Evolutionary conservation across 2,797 vertebrate genomes (phyloP), one percentile per base, ranked within the genome.

Genomic region (Centroberyx gerrardi): DNA sequence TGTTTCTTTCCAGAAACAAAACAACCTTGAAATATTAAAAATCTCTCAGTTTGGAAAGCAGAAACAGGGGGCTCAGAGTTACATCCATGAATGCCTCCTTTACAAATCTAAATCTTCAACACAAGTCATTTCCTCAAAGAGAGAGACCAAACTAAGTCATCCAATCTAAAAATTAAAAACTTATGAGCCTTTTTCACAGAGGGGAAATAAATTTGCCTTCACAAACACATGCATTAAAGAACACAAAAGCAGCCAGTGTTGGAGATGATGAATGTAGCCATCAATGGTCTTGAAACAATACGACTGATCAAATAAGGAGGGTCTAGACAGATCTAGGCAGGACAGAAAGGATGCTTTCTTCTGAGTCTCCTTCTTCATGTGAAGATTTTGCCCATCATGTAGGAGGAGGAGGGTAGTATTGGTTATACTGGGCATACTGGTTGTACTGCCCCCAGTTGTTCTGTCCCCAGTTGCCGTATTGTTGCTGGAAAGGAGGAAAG

Each of bases 371-470:
- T 66, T 83, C 68, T 81, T 87, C 72, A 60, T 5, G 52, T 56
- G 22, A 78, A 64, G 62, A 46, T 71, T 53, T 6, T 18, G 49
- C 67, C 59, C 53, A 95, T 99, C 96, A 99, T 88, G 98, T 99
- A 2, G 97, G 96, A 74, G 97, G 96, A 62, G 97, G 96, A 0
- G 97, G 97, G 85, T 99, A 99, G 96, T 99, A 99, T 88, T 99
- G 98, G 93, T 97, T 98, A 2, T 99, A 99, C 74, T 94, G 93
- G 78, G 64, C 90, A 61, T 96, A 96, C 18, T 96, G 95, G 83
- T 91, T 89, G 71, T 96, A 96, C 81, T 95, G 95, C 66, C 97
- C 97, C 98, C 98, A 99, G 2, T 96, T 95, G 55, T 97, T 99
- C 87, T 97, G 97, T 74, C 93, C 93, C 95, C 95, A 96, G 28